These are phyloP conservation scores for Acropternis orthonyx DNA, from an alignment of 2,797 vertebrate genomes.

Conservation along the genomic window DNA sequence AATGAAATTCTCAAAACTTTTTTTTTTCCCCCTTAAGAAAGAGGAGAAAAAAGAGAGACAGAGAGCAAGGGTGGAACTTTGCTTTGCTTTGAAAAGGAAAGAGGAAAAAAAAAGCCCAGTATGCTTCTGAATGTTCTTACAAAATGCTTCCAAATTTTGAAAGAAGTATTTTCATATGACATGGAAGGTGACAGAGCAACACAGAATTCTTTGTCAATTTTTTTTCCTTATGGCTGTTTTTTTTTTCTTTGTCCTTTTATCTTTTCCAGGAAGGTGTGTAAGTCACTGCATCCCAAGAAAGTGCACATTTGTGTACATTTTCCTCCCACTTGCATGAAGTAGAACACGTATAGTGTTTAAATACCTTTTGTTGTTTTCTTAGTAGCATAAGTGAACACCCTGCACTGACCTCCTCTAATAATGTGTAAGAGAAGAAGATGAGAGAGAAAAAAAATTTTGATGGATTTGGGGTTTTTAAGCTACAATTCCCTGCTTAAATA, in stretches of 20 bases:
- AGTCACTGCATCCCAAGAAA: constrained; percentile 23
- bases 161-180: constrained; percentile 62
- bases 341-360: background rate
- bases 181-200: constrained; percentile 28
- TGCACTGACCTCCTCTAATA: background rate
- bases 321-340: background rate
- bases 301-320: constrained; percentile 2
- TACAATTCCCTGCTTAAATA: background rate
- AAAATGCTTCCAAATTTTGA: constrained; percentile 67
- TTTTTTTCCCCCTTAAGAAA: constrained; percentile 50
- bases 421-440: background rate
- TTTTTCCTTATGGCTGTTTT: background rate
- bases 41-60: background rate
- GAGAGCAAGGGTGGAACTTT: constrained; percentile 71
- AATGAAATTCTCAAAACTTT: constrained; percentile 80
- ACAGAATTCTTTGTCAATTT: background rate
- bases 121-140: constrained; percentile 57
- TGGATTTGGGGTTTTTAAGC: background rate
- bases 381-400: background rate
- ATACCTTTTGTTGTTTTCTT: constrained; percentile 17
- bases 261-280: constrained; percentile 32
- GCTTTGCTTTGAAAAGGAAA: constrained; percentile 72
- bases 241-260: background rate
- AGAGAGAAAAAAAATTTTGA: background rate
- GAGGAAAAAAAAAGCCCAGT: background rate